A percentile compares a stretch with the other conserved stretches of the same genome.
Evolutionary conservation across 2,797 vertebrate genomes (phyloP).

Genomic region (Simalia tracyae): DNA sequence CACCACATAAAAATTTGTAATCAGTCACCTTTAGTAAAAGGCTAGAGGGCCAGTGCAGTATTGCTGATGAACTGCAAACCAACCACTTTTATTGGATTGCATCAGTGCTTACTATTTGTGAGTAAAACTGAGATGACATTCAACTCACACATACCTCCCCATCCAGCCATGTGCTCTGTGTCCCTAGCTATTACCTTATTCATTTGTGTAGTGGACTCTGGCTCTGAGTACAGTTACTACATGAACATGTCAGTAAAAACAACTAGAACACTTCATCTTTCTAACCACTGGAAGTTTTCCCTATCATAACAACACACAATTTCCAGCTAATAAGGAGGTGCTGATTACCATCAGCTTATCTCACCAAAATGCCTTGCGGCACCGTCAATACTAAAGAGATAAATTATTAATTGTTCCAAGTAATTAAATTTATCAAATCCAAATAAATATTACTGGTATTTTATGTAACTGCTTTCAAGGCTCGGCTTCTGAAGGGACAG

Average conservation of each 20-base stretch:
- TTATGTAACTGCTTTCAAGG: conserved; percentile 64
- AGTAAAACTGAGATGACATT: conserved; percentile 18
- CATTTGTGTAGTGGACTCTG: background rate
- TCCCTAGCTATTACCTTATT: conserved; percentile 10
- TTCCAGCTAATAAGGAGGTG: conserved; percentile 59
- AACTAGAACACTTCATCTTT: conserved; percentile 59
- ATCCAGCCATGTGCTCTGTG: background rate
- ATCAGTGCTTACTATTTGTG: background rate
- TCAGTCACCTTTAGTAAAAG: background rate
- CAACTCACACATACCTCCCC: conserved; percentile 1
- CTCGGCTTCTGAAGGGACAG: conserved; percentile 58
- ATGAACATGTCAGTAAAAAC: conserved; percentile 52
- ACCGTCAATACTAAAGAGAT: conserved; percentile 69
- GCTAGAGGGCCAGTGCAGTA: background rate
- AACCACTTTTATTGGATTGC: background rate
- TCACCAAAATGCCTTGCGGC: conserved; percentile 57
- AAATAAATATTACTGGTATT: conserved; percentile 72
- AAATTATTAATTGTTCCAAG: conserved; percentile 73
- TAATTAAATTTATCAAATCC: conserved; percentile 74
- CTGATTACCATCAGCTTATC: conserved; percentile 61
- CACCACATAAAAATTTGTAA: background rate
- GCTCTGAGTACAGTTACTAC: background rate
- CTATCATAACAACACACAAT: conserved; percentile 56
- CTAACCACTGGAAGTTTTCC: conserved; percentile 55
- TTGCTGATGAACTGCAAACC: background rate